Base-by-base conservation (phyloP, 2,888 invertebrate species). In the Spisula subtruncata region DNA sequence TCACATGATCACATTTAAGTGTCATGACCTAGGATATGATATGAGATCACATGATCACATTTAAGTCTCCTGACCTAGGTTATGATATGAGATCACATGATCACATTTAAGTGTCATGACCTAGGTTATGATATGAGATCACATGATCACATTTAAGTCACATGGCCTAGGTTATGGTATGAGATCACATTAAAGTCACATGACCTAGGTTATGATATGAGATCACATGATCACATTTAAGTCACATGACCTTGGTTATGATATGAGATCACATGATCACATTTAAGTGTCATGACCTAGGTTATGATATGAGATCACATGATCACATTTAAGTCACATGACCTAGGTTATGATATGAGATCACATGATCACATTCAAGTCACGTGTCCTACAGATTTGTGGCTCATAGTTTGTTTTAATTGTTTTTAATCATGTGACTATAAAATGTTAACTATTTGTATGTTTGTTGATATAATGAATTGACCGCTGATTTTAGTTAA, bases 371-470 rank as follows among this genome's bases (percentile, higher is more conserved):
- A 81, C 60, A 66, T 25, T 66, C 5, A 8, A 66, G 60, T n/a
- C 60, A 25, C 60, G 25, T 66, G 60, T 25, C 25, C 25, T n/a
- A n/a, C 51, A 25, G 54, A 54, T 1, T 29, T 25, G 81, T 81
- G 60, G n/a, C 60, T 66, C 60, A 66, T 66, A 25, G n/a, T 66
- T 66, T 51, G 51, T 60, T 60, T 66, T 66, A 66, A 18, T 60
- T 60, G 18, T 83, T 83, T 83, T 51, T 32, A 35, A 32, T 83
- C 83, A 83, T 83, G 83, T 83, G 56, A 83, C 60, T 60, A 60
- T 56, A 83, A 56, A 56, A n/a, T 83, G 35, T 56, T 32, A 29
- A 35, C 32, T 29, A 48, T 83, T 83, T 83, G 81, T 81, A 81
- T 54, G 51, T 48, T 48, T 32, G 25, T 32, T 82, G 48, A 54